Evolutionary conservation across 1,140 invertebrate genomes (phyloP).

Genomic region (Holotrichia oblita): DNA sequence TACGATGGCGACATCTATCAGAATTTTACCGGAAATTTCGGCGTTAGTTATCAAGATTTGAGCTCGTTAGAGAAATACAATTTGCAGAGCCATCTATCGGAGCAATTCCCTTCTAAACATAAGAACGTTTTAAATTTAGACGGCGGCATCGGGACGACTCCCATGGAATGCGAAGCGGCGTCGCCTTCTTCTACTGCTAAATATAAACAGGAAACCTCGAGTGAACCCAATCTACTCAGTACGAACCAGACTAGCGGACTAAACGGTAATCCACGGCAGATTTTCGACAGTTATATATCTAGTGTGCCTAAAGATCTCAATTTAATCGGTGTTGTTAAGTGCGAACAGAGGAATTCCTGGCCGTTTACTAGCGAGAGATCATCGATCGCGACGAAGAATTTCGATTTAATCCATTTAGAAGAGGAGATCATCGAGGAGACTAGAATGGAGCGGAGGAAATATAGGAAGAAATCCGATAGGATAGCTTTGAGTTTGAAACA

Average conservation of each 20-base stretch:
- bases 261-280: conserved; percentile 12
- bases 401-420: conserved; percentile 64
- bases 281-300: conserved; percentile 56
- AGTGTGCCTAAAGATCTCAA: conserved; percentile 68
- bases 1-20: conserved; percentile 58
- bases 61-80: conserved; percentile 54
- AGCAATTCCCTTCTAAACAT: not conserved
- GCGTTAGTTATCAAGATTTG: conserved; percentile 58
- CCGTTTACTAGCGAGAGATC: conserved; percentile 38
- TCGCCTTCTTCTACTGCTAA: conserved; percentile 50
- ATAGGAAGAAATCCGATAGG: conserved; percentile 21
- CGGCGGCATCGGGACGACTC: conserved; percentile 20
- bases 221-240: conserved; percentile 63
- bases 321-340: conserved; percentile 52
- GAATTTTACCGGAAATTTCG: conserved; percentile 54
- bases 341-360: conserved; percentile 49
- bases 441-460: conserved; percentile 16
- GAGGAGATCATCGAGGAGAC: not conserved
- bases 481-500: conserved; percentile 21
- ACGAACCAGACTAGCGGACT: conserved; percentile 45
- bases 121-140: conserved; percentile 56
- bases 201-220: conserved; percentile 56
- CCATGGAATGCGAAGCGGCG: not conserved
- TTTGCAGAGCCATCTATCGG: conserved; percentile 11
- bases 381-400: conserved; percentile 62